These are phyloP conservation scores for Drosophila pseudoobscura DNA, from an alignment of 1,140 invertebrate species.

Conservation along the genomic window DNA sequence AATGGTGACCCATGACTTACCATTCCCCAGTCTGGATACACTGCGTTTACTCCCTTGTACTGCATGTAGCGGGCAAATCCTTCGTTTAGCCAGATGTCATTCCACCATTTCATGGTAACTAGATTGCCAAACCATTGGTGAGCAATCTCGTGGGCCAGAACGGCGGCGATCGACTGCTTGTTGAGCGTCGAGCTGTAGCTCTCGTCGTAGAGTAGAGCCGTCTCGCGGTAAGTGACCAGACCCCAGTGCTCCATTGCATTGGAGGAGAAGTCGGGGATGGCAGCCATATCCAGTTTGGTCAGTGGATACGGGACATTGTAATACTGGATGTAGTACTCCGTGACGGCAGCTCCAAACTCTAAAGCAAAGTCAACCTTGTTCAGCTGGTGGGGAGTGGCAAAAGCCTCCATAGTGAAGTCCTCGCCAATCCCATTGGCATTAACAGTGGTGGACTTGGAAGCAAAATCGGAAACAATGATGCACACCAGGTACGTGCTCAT, in stretches of 20 bases:
- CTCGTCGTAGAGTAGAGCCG: constrained; percentile 90
- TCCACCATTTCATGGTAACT: constrained; percentile 96
- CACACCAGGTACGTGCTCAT: constrained; percentile 97
- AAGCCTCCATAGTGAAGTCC: constrained; percentile 88
- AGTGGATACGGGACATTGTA: constrained; percentile 94
- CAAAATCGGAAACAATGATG: constrained; percentile 96
- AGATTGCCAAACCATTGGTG: constrained; percentile 97
- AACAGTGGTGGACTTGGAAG: constrained; percentile 84
- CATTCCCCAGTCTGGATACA: constrained; percentile 93
- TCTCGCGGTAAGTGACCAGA: constrained; percentile 92
- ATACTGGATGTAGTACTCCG: constrained; percentile 94
- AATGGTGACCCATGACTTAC: constrained; percentile 84
- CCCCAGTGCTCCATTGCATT: constrained; percentile 98
- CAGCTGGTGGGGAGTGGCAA: constrained; percentile 89
- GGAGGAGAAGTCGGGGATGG: constrained; percentile 96
- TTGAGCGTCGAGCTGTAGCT: constrained; percentile 88
- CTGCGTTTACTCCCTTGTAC: constrained; percentile 89
- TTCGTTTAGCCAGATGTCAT: constrained; percentile 96
- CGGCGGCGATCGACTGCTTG: constrained; percentile 90
- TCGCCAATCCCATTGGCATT: constrained; percentile 84
- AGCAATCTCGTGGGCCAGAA: constrained; percentile 95
- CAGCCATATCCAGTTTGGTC: constrained; percentile 95
- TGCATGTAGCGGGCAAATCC: constrained; percentile 95
- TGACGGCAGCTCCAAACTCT: constrained; percentile 90
- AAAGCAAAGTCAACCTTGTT: constrained; percentile 92